phyloP scores from a whole-genome alignment of 2,797 vertebrate genomes.

The Sebastes aleutianus region DNA sequence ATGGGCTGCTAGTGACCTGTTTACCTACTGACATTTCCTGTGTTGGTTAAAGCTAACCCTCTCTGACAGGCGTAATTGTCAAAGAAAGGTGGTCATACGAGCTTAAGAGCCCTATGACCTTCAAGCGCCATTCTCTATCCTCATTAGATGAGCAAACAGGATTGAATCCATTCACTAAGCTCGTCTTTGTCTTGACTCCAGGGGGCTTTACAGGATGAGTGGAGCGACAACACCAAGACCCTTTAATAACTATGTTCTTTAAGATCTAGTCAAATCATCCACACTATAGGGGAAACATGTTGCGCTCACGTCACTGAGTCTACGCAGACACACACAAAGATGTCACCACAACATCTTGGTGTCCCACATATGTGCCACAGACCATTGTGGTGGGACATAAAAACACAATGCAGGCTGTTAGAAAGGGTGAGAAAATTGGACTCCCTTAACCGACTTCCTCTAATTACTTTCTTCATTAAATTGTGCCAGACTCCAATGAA shows the following conservation, averaged over 20 bases:
- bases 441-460: slow-evolving; percentile 24
- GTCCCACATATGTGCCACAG: slow-evolving; percentile 38
- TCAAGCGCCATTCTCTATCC: slow-evolving; percentile 33
- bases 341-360: slow-evolving; percentile 19
- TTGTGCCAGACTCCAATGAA: slow-evolving; percentile 23
- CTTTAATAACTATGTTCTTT: neutral
- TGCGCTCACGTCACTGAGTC: slow-evolving; percentile 6
- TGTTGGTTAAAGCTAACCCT: slow-evolving; percentile 46
- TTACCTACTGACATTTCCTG: slow-evolving; percentile 69
- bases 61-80: slow-evolving; percentile 55
- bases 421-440: slow-evolving; percentile 42
- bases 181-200: slow-evolving; percentile 48
- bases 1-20: slow-evolving; percentile 35
- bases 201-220: slow-evolving; percentile 25
- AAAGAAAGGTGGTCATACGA: slow-evolving; percentile 53
- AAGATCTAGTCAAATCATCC: neutral
- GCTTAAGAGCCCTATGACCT: slow-evolving; percentile 64
- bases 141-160: slow-evolving; percentile 59
- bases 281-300: neutral
- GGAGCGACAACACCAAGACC: neutral
- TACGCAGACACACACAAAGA: slow-evolving; percentile 16
- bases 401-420: slow-evolving; percentile 43
- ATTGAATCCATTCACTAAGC: slow-evolving; percentile 51
- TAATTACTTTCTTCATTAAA: slow-evolving; percentile 50
- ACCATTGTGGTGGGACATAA: slow-evolving; percentile 45